phyloP scores from a whole-genome alignment of 2,113 vertebrate species.

The Poeciliopsis turrubarensis region DNA sequence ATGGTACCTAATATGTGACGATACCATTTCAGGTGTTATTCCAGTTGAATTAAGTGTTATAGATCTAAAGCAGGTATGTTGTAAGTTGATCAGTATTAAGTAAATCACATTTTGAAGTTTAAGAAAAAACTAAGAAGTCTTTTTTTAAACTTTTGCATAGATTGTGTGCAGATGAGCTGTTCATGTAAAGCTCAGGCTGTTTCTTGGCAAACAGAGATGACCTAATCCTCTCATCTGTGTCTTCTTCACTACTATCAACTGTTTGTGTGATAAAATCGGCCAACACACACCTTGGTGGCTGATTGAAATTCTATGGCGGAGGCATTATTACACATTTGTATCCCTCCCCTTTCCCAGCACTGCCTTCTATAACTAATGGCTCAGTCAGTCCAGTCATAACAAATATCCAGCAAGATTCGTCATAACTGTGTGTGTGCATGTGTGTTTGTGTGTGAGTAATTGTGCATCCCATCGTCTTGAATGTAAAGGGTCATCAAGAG shows the following conservation, averaged over 20 bases:
- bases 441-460: conserved; percentile 37
- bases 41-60: conserved; percentile 37
- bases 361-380: conserved; percentile 80
- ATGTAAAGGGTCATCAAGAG: conserved; percentile 54
- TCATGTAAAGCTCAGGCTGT: neutral
- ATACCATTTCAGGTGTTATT: neutral
- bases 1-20: too few relatives aligned
- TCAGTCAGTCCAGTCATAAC: conserved; percentile 82
- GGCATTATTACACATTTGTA: conserved; percentile 76
- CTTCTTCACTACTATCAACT: conserved; percentile 59
- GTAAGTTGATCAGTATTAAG: conserved; percentile 28
- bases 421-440: conserved; percentile 70
- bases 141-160: neutral
- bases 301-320: conserved; percentile 79
- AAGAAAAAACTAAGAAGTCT: neutral
- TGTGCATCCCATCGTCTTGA: conserved; percentile 38
- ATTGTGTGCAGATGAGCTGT: neutral
- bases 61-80: conserved; percentile 16
- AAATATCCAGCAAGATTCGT: conserved; percentile 79
- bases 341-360: conserved; percentile 77
- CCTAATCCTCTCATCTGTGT: conserved; percentile 46
- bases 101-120: conserved; percentile 8
- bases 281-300: conserved; percentile 43
- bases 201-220: conserved; percentile 34
- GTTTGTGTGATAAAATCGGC: conserved; percentile 46